phyloP scores from a whole-genome alignment of 1,140 invertebrate genomes.

The Sycophila sp. region DNA sequence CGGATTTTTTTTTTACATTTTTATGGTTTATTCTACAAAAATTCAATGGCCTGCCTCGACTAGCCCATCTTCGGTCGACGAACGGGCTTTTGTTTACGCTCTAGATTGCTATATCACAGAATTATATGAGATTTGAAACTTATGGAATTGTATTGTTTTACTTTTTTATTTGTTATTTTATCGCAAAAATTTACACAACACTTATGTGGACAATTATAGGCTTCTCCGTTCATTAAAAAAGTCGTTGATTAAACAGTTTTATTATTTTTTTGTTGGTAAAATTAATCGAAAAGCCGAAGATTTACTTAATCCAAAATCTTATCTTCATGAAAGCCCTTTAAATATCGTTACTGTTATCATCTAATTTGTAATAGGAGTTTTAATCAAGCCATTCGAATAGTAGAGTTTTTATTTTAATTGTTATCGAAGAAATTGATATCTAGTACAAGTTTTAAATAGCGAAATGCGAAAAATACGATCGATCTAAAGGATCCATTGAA shows the following conservation, averaged over 20 bases:
- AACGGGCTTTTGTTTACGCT: conserved; percentile 18
- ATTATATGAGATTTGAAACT: conserved; percentile 28
- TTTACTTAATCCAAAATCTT: conserved; percentile 23
- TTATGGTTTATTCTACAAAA: conserved; percentile 20
- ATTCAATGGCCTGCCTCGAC: background rate
- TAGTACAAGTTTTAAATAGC: too few relatives aligned
- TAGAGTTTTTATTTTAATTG: too few relatives aligned
- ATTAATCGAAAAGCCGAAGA: conserved; percentile 23
- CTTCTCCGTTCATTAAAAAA: background rate
- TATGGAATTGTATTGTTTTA: too few relatives aligned
- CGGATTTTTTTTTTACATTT: too few relatives aligned
- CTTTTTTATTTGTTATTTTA: too few relatives aligned
- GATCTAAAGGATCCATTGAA: background rate
- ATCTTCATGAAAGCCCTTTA: conserved; percentile 8
- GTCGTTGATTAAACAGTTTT: background rate
- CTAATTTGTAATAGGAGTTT: background rate
- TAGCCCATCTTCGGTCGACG: background rate
- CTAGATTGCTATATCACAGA: conserved; percentile 38
- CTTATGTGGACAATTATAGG: background rate
- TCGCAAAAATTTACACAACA: background rate
- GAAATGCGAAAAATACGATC: conserved; percentile 16
- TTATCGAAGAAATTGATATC: too few relatives aligned
- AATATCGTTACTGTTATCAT: conserved; percentile 3
- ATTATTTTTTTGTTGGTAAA: conserved; percentile 6
- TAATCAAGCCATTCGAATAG: too few relatives aligned